These are phyloP conservation scores for Nomia melanderi DNA, from an alignment of 1,140 invertebrate species.

Conservation along the genomic window DNA sequence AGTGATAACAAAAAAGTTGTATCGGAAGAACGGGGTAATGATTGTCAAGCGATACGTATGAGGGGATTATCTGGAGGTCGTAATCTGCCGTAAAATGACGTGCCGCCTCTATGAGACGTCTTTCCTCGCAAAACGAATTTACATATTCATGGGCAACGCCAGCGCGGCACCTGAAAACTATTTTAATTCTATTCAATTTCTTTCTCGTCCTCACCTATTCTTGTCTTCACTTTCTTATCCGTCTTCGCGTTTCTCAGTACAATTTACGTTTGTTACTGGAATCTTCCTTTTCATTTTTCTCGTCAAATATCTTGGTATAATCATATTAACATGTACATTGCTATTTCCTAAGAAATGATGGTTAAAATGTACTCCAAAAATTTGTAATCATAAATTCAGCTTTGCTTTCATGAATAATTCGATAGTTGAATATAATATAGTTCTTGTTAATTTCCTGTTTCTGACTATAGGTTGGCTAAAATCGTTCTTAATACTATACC, in stretches of 20 bases:
- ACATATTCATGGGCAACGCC: constrained; percentile 64
- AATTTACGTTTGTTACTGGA: not conserved
- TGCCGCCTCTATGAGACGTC: constrained; percentile 52
- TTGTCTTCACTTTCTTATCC: constrained; percentile 9
- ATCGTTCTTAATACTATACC: too few species aligned
- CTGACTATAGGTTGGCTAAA: too few species aligned
- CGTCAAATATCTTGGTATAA: too few species aligned
- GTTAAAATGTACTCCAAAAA: too few species aligned
- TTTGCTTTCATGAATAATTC: too few species aligned
- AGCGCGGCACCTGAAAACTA: constrained; percentile 47
- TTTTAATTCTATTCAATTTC: constrained; percentile 61
- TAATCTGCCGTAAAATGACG: constrained; percentile 57
- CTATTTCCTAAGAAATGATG: too few species aligned
- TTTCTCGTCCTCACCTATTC: not conserved
- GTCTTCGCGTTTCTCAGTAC: constrained; percentile 6
- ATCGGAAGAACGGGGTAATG: constrained; percentile 38
- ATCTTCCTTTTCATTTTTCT: not conserved
- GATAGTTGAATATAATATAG: too few species aligned
- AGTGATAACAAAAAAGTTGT: constrained; percentile 35
- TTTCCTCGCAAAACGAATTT: constrained; percentile 66
- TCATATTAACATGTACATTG: too few species aligned
- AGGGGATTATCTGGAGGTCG: constrained; percentile 59
- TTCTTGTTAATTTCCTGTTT: too few species aligned
- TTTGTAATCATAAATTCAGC: too few species aligned
- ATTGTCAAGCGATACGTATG: constrained; percentile 55